phyloP scores from a whole-genome alignment of 1,140 invertebrate genomes.

The Hycleus cichorii region DNA sequence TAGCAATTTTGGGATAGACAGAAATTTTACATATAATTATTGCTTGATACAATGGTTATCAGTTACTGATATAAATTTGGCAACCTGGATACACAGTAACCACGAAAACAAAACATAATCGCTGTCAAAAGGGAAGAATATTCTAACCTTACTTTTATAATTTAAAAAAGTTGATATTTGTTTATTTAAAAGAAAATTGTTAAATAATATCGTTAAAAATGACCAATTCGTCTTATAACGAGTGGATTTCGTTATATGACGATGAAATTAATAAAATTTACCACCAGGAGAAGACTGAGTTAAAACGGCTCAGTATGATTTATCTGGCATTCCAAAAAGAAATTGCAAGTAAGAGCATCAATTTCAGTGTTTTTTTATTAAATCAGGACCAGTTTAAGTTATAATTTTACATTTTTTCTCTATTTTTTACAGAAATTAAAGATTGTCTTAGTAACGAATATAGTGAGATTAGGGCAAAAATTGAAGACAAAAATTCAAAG shows the following conservation, averaged over 20 bases:
- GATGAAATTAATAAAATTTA: constrained; percentile 6
- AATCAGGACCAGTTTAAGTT: neutral
- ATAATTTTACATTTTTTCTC: neutral
- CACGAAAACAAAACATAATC: too few relatives aligned
- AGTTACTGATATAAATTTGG: too few relatives aligned
- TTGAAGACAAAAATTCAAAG: constrained; percentile 8
- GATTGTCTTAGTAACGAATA: neutral
- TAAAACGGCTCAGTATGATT: constrained; percentile 12
- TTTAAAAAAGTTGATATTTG: too few relatives aligned
- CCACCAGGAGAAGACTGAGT: constrained; percentile 12
- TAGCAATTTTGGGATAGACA: too few relatives aligned
- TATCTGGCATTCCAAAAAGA: constrained; percentile 15
- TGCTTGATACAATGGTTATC: too few relatives aligned
- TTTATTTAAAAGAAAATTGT: too few relatives aligned
- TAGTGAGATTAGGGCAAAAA: neutral
- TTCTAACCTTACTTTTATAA: too few relatives aligned
- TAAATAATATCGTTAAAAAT: too few relatives aligned
- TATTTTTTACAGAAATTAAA: constrained; percentile 8
- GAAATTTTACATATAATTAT: too few relatives aligned
- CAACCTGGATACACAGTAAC: too few relatives aligned
- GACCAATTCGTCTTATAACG: neutral
- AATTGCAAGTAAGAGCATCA: constrained; percentile 7
- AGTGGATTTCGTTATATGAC: constrained; percentile 14
- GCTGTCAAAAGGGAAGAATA: too few relatives aligned
- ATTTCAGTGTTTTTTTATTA: neutral